These are phyloP conservation scores for Bhutanitis thaidina DNA, from an alignment of 2,888 invertebrate species.

Conservation along the genomic window DNA sequence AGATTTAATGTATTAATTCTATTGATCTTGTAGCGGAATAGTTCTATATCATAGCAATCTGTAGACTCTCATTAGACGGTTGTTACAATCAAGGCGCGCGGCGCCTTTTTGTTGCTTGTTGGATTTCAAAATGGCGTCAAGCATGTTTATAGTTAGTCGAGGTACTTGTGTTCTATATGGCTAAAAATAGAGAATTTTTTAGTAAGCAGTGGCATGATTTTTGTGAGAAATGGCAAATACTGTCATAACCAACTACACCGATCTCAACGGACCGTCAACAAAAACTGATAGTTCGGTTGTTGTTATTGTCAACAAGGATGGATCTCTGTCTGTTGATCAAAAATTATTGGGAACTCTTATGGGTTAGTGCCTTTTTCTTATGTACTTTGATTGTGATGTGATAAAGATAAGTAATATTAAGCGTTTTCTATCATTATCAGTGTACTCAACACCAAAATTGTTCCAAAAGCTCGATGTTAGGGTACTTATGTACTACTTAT, in stretches of 20 bases:
- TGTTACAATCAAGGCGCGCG: neutral
- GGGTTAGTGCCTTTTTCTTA: conserved; percentile 65
- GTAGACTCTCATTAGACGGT: too few species aligned
- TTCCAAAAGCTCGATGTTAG: too few species aligned
- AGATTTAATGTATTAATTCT: too few species aligned
- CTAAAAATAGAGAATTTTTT: conserved; percentile 60
- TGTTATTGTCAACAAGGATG: conserved; percentile 93
- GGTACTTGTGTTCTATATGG: conserved; percentile 57
- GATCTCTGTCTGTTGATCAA: conserved; percentile 89
- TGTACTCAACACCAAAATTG: too few species aligned
- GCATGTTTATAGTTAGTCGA: conserved; percentile 70
- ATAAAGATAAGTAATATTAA: too few species aligned
- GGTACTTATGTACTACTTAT: too few species aligned
- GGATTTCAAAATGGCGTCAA: conserved; percentile 71
- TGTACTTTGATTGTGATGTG: too few species aligned
- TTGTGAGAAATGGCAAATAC: conserved; percentile 74
- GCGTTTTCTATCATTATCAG: too few species aligned
- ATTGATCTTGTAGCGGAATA: too few species aligned
- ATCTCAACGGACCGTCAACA: conserved; percentile 72
- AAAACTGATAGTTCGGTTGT: conserved; percentile 86
- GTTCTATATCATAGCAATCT: too few species aligned
- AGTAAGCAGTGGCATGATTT: conserved; percentile 41
- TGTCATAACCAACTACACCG: conserved; percentile 76
- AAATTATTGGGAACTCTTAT: conserved; percentile 88
- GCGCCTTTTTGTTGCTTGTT: conserved; percentile 30